phyloP scores from a whole-genome alignment of 2,797 vertebrate species.

The Scomberomorus guttatus region DNA sequence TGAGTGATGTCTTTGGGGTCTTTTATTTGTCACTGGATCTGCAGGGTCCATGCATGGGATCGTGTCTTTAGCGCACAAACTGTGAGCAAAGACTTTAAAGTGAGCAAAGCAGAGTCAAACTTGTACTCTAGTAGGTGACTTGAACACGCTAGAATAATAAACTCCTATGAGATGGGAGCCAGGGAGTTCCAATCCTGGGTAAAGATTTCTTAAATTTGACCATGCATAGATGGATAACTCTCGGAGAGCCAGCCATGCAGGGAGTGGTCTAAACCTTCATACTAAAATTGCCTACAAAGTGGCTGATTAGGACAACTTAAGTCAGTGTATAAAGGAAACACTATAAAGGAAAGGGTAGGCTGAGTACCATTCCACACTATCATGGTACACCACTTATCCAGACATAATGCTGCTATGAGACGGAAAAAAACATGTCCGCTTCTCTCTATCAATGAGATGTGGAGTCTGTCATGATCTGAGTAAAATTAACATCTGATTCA shows the following conservation, averaged over 20 bases:
- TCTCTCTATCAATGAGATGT: constrained; percentile 12
- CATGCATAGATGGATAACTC: constrained; percentile 32
- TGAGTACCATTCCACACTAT: constrained; percentile 22
- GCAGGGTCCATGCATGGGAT: constrained; percentile 64
- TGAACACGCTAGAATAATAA: constrained; percentile 16
- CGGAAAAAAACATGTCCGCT: constrained; percentile 9
- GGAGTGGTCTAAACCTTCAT: constrained; percentile 27
- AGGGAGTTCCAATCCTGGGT: constrained; percentile 38
- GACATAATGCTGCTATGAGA: constrained; percentile 14
- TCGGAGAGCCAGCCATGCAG: constrained; percentile 52
- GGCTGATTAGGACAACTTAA: constrained; percentile 38
- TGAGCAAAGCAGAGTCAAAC: constrained; percentile 28
- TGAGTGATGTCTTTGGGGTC: constrained; percentile 41
- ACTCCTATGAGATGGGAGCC: constrained; percentile 1
- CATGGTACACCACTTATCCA: constrained; percentile 24
- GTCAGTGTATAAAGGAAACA: constrained; percentile 46
- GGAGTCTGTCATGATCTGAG: constrained; percentile 9
- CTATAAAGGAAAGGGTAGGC: constrained; percentile 10
- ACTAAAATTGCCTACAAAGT: constrained; percentile 27
- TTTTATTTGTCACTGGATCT: constrained; percentile 55
- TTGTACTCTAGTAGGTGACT: constrained; percentile 24
- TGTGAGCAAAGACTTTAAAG: constrained; percentile 14
- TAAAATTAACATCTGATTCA: constrained; percentile 7
- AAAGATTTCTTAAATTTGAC: constrained; percentile 18
- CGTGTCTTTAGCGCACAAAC: constrained; percentile 34